Evolutionary conservation across 2,797 vertebrate species (phyloP).

Genomic region (Periparus ater): DNA sequence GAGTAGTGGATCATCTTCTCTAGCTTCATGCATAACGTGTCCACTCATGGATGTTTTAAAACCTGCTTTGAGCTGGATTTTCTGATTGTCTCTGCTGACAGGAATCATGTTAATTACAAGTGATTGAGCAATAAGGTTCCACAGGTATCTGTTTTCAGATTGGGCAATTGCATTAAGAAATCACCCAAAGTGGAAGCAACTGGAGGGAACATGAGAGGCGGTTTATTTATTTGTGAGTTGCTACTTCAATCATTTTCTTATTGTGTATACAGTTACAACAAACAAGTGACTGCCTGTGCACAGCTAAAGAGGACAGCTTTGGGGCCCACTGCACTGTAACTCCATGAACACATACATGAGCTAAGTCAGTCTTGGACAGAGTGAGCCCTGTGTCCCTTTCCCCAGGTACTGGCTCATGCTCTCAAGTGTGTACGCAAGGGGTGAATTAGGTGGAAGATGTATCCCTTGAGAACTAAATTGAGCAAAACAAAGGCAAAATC

Average conservation of each 20-base stretch:
- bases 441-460: not conserved
- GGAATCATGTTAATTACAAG: not conserved
- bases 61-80: not conserved
- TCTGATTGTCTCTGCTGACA: not conserved
- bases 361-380: not conserved
- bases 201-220: not conserved
- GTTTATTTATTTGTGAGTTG: not conserved
- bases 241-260: not conserved
- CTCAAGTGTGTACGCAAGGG: not conserved
- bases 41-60: not conserved
- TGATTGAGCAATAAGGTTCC: not conserved
- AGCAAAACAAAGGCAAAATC: not conserved
- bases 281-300: not conserved
- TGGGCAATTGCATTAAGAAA: not conserved
- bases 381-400: not conserved
- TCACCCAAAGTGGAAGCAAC: not conserved
- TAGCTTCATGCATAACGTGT: not conserved
- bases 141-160: not conserved
- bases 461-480: not conserved
- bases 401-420: rapidly evolving
- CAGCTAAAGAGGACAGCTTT: not conserved
- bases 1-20: not conserved
- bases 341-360: not conserved
- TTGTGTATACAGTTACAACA: not conserved
- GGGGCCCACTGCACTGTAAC: not conserved